These are phyloP conservation scores for Barbus barbus DNA, from an alignment of 2,113 vertebrate genomes.

Conservation along the genomic window DNA sequence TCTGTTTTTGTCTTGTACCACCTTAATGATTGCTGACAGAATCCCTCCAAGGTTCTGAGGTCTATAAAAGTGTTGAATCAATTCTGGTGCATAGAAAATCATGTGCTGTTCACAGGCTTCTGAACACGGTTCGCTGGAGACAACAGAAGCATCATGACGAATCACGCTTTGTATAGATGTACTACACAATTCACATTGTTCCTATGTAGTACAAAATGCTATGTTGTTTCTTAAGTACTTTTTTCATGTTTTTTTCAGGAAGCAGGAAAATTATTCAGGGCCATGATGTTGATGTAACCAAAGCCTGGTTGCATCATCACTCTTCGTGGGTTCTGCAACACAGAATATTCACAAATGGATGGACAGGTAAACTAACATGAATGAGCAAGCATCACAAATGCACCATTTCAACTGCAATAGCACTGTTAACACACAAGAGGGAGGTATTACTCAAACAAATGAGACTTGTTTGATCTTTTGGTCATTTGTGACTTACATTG, in stretches of 20 bases:
- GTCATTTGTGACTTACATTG: background rate
- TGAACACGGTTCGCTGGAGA: slow-evolving; percentile 6
- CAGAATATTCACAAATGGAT: background rate
- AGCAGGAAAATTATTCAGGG: background rate
- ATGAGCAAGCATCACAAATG: background rate
- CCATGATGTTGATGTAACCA: background rate
- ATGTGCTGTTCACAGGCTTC: background rate
- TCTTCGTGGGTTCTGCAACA: background rate
- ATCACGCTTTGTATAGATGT: background rate
- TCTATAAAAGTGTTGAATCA: slow-evolving; percentile 12
- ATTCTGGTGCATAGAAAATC: slow-evolving; percentile 10
- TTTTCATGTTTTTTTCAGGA: background rate
- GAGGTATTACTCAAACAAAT: slow-evolving; percentile 70
- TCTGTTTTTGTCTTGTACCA: slow-evolving; percentile 38
- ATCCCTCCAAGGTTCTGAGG: slow-evolving; percentile 22
- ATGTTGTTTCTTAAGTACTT: background rate
- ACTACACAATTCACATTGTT: background rate
- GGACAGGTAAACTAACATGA: background rate
- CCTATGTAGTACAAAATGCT: background rate
- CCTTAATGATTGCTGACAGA: slow-evolving; percentile 25
- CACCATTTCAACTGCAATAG: background rate
- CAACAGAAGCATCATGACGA: background rate
- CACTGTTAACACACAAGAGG: slow-evolving; percentile 66
- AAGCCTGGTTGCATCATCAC: background rate
- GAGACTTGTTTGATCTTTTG: background rate